These are phyloP conservation scores for Dicentrarchus labrax DNA, from an alignment of 2,113 vertebrate species.

Conservation along the genomic window DNA sequence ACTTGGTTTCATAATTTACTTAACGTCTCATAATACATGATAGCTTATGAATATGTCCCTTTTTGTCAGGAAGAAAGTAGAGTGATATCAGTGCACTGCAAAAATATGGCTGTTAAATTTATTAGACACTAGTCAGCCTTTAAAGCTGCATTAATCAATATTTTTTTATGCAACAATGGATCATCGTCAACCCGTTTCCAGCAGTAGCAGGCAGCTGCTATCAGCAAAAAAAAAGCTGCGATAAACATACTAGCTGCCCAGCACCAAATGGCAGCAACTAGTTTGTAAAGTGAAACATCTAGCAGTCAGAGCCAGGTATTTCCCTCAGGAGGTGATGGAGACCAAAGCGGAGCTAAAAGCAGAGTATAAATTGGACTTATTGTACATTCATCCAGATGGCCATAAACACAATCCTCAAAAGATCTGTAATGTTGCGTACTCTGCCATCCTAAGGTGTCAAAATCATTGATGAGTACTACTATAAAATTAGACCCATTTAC, in stretches of 20 bases:
- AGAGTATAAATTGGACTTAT: not conserved
- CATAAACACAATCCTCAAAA: not conserved
- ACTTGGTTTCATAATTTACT: slow-evolving; percentile 8
- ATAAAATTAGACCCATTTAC: not conserved
- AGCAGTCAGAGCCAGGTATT: not conserved
- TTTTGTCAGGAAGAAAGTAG: not conserved
- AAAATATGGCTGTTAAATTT: not conserved
- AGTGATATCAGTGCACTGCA: not conserved
- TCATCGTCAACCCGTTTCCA: not conserved
- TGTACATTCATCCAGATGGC: not conserved
- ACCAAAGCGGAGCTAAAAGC: not conserved
- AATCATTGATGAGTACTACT: not conserved
- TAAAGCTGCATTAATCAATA: not conserved
- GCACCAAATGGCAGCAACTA: not conserved
- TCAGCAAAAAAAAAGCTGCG: not conserved
- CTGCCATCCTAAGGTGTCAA: not conserved
- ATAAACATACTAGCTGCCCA: not conserved
- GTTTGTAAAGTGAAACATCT: not conserved
- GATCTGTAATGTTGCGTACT: not conserved
- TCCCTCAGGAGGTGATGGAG: not conserved
- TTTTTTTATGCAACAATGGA: no score
- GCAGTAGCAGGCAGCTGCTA: not conserved
- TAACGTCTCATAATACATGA: slow-evolving; percentile 16
- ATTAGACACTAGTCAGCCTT: not conserved
- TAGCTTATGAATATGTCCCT: not conserved